Base-by-base conservation (phyloP, 2,797 vertebrate species). In the Micromesistius poutassou region DNA sequence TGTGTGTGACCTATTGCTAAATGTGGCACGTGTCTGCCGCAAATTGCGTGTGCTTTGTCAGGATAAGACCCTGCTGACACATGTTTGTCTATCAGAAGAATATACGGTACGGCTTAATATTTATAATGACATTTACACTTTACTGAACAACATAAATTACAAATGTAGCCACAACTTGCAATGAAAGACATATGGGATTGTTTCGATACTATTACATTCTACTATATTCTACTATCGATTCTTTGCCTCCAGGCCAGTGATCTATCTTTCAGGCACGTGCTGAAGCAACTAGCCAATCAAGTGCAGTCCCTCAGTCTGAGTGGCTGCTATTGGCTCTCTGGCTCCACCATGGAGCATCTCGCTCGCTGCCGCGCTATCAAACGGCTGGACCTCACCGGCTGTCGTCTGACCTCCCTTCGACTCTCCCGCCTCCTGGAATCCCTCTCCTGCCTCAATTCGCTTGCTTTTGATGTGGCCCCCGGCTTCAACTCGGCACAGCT, bases 271-370 rank as follows among this genome's bases (percentile, higher is more conserved):
- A 95, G 93, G 81, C 90, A 89, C 13, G 85, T 96, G 30, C 78
- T 98, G 84, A 95, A 89, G 88, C 94, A 93, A 80, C 91, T 98
- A 0, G 92, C 94, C 10, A 91, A 83, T 76, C 95, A 96, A 9
- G 95, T 98, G 82, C 95, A 95, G 86, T 95, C 95, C 76, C 93
- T 99, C 84, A 95, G 95, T 90, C 90, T 98, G 89, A 96, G 95
- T 0, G 96, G 97, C 42, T 98, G 97, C 92, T 99, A 99, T 75
- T 99, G 98, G 98, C 87, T 99, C 78, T 91, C 95, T 0, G 93
- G 94, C 40, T 85, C 93, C 10, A 95, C 95, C 0, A 81, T 98
- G 14, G 96, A 98, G 71, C 92, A 94, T 0, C 86, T 97, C 0
- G 93, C 91, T 0, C 94, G 94, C 71, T 99, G 98, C 92, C 94